Conservation (phyloP, 1,140 invertebrate genomes). For the Steinernema khuongi region DNA sequence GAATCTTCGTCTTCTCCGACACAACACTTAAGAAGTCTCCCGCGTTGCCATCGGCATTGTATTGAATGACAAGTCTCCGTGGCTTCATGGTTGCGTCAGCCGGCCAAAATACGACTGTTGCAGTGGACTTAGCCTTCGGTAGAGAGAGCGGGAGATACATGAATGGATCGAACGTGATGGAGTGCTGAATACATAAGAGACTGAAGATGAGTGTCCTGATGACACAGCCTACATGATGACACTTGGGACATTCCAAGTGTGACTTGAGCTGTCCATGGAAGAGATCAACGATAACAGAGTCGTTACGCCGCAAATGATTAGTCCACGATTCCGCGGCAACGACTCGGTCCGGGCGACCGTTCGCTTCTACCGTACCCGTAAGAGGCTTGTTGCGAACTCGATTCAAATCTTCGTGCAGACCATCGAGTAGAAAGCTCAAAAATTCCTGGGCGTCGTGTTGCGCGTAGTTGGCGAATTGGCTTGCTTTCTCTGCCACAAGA, state of each 20-base stretch:
- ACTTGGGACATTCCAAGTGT: slow-evolving; percentile 62
- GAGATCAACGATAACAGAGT: slow-evolving; percentile 59
- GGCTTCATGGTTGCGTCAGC: slow-evolving; percentile 59
- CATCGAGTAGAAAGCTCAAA: slow-evolving; percentile 64
- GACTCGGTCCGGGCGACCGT: slow-evolving; percentile 56
- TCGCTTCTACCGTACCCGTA: slow-evolving; percentile 64
- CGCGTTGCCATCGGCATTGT: slow-evolving; percentile 31
- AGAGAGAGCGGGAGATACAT: slow-evolving; percentile 66
- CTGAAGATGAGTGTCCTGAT: not conserved
- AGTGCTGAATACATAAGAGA: slow-evolving; percentile 57
- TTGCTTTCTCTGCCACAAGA: slow-evolving; percentile 62
- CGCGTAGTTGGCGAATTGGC: slow-evolving; percentile 64
- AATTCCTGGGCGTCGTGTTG: slow-evolving; percentile 67
- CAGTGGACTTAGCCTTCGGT: slow-evolving; percentile 60
- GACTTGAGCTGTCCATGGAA: slow-evolving; percentile 64
- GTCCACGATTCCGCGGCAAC: slow-evolving; percentile 59
- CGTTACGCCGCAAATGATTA: slow-evolving; percentile 54
- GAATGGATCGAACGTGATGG: slow-evolving; percentile 67
- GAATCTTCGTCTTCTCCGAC: slow-evolving; percentile 22
- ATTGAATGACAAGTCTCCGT: slow-evolving; percentile 41
- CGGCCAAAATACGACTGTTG: slow-evolving; percentile 59
- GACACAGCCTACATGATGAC: slow-evolving; percentile 59
- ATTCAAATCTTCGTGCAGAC: slow-evolving; percentile 66
- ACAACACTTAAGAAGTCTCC: slow-evolving; percentile 29
- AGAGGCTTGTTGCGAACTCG: slow-evolving; percentile 66